Conservation (phyloP, 2,888 invertebrate species). For the Agriopis aurantiaria region DNA sequence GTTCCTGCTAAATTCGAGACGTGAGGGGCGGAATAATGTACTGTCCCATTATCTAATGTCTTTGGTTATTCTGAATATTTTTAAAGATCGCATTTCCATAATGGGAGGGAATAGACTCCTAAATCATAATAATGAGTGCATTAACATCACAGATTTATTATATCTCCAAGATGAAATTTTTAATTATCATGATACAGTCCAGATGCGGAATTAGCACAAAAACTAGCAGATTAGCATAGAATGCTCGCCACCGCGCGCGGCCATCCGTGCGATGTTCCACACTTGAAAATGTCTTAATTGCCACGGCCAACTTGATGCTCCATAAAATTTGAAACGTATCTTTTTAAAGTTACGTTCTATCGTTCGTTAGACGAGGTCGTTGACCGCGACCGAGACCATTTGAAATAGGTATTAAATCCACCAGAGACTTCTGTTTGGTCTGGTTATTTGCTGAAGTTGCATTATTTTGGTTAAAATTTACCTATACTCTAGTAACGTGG, state of each 20-base stretch:
- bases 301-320: conserved; percentile 74
- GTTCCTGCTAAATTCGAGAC: conserved; percentile 38
- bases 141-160: conserved; percentile 25
- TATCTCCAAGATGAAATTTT: conserved; percentile 22
- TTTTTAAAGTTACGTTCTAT: conserved; percentile 69
- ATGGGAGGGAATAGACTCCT: conserved; percentile 36
- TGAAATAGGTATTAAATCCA: conserved; percentile 2
- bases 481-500: background rate
- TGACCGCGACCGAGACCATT: conserved; percentile 56
- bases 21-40: conserved; percentile 45
- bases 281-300: conserved; percentile 78
- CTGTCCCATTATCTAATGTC: conserved; percentile 39
- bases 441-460: conserved; percentile 13
- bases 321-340: conserved; percentile 79
- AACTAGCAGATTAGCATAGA: conserved; percentile 32
- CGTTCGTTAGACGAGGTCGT: conserved; percentile 61
- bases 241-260: conserved; percentile 53
- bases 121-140: conserved; percentile 32
- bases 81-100: conserved; percentile 36
- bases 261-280: conserved; percentile 71
- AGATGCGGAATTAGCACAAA: conserved; percentile 24
- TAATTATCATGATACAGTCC: conserved; percentile 19
- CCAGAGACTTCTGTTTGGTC: conserved; percentile 25
- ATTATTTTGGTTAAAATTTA: conserved; percentile 7
- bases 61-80: conserved; percentile 31